Conservation (phyloP, 1,140 invertebrate species). For the Trachelipus rathkii region DNA sequence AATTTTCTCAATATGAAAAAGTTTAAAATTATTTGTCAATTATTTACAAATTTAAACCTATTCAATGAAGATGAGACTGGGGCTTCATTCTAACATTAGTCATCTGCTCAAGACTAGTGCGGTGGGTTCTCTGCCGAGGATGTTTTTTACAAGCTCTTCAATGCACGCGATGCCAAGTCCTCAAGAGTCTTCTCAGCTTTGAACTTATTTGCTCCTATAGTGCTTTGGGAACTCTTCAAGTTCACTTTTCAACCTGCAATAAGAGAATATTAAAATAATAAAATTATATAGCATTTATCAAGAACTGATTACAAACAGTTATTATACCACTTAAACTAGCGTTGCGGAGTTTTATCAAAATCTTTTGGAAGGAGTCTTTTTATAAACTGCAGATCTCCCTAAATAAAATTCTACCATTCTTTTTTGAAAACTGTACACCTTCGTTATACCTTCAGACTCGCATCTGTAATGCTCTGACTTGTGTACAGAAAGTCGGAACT, state of each 20-base stretch:
- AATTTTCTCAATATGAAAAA: too few species aligned
- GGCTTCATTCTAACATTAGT: constrained; percentile 24
- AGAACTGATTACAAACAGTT: too few species aligned
- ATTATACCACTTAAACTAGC: too few species aligned
- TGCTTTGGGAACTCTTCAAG: constrained; percentile 34
- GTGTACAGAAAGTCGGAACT: too few species aligned
- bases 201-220: constrained; percentile 33
- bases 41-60: background rate
- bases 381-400: too few species aligned
- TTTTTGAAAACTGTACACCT: too few species aligned
- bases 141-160: constrained; percentile 36
- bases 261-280: background rate
- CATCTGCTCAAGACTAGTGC: constrained; percentile 41
- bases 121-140: constrained; percentile 37
- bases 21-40: background rate
- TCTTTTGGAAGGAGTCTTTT: too few species aligned
- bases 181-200: constrained; percentile 38
- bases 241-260: constrained; percentile 35
- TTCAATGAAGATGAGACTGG: background rate
- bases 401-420: too few species aligned
- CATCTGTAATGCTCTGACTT: too few species aligned
- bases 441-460: too few species aligned
- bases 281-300: too few species aligned
- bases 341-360: too few species aligned
- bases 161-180: constrained; percentile 39